These are phyloP conservation scores for Lithosia quadra DNA, from an alignment of 2,888 invertebrate species.

Conservation along the genomic window DNA sequence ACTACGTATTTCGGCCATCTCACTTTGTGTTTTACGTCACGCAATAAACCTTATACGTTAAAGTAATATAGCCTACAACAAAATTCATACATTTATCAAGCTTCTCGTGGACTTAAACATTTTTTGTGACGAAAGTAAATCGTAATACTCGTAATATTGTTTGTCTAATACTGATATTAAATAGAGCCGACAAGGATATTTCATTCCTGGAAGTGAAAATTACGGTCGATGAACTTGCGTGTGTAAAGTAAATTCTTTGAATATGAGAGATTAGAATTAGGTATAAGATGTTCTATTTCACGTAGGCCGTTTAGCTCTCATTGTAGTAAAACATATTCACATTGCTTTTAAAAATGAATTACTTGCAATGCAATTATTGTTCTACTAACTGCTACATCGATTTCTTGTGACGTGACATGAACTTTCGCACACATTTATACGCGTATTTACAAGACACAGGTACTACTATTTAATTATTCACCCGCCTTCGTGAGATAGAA, in stretches of 20 bases:
- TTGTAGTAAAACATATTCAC: no score
- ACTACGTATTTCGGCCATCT: not conserved
- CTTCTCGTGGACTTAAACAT: not conserved
- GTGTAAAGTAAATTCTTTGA: not conserved
- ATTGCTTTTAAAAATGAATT: no score
- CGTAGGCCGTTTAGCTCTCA: no score
- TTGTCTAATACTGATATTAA: not conserved
- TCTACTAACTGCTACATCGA: no score
- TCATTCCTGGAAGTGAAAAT: not conserved
- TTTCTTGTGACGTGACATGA: no score
- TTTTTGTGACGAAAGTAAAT: not conserved
- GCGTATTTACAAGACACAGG: no score
- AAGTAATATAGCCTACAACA: constrained; percentile 2
- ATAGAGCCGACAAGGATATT: not conserved
- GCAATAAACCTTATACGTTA: constrained; percentile 9
- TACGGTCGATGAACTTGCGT: not conserved
- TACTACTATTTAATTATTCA: no score
- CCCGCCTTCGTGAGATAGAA: no score
- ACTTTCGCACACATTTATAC: no score
- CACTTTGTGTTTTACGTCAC: constrained; percentile 8
- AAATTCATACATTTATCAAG: constrained; percentile 9
- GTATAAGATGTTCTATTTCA: not conserved
- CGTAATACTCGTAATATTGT: constrained; percentile 6
- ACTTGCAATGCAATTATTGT: no score
- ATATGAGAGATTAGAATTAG: not conserved